Evolutionary conservation across 1,140 invertebrate genomes (phyloP).

Genomic region (Cyphomyrmex costatus): DNA sequence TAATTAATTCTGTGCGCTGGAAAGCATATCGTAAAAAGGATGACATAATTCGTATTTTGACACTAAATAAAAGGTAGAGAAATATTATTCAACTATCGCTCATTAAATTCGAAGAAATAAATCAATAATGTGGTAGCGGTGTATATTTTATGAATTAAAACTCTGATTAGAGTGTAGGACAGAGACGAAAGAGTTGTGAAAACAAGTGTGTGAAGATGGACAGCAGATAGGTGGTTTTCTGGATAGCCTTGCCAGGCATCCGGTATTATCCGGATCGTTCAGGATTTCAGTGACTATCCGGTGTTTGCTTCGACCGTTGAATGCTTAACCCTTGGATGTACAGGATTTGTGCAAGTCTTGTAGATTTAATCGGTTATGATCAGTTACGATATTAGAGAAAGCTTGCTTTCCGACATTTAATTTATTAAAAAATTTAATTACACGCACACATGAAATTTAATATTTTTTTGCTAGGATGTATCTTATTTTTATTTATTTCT

Average conservation of each 20-base stretch:
- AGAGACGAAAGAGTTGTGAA: neutral
- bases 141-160: neutral
- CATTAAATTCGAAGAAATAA: neutral
- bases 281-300: constrained; percentile 21
- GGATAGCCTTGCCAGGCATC: constrained; percentile 15
- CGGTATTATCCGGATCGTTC: constrained; percentile 23
- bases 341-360: neutral
- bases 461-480: neutral
- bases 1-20: neutral
- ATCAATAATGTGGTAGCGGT: neutral
- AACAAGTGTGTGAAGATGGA: neutral
- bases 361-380: neutral
- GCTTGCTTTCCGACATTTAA: neutral
- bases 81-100: neutral
- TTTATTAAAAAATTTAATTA: neutral
- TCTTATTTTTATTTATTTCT: neutral
- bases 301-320: neutral
- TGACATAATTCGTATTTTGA: neutral
- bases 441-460: neutral
- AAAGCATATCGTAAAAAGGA: neutral
- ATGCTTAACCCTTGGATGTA: constrained; percentile 7
- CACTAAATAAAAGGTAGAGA: neutral
- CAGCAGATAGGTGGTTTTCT: constrained; percentile 9
- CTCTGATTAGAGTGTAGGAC: neutral
- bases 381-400: neutral